Percentiles rank a stretch among this genome's conserved stretches.
phyloP scores from a whole-genome alignment of 2,888 invertebrate genomes.

The Drosophila testacea region DNA sequence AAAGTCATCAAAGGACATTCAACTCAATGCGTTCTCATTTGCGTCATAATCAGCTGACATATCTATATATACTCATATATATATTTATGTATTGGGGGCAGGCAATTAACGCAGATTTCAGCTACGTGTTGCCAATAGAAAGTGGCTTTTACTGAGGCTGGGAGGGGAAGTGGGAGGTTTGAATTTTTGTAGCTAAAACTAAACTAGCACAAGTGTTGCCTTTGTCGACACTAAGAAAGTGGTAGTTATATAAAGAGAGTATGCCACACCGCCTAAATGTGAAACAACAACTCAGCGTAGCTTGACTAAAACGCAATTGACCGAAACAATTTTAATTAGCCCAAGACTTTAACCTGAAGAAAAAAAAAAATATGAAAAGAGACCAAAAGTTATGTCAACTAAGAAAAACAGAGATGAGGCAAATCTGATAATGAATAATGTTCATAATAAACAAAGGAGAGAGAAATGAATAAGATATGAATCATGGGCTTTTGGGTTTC shows the following conservation, averaged over 20 bases:
- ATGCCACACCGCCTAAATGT: slow-evolving; percentile 21
- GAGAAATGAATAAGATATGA: slow-evolving; percentile 9
- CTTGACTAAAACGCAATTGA: slow-evolving; percentile 59
- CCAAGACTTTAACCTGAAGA: slow-evolving; percentile 36
- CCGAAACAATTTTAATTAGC: slow-evolving; percentile 61
- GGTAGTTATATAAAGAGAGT: slow-evolving; percentile 36
- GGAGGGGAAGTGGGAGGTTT: slow-evolving; percentile 2
- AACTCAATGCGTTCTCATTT: slow-evolving; percentile 43
- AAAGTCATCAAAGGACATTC: slow-evolving; percentile 62
- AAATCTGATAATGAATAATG: slow-evolving; percentile 36
- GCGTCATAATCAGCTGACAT: slow-evolving; percentile 31
- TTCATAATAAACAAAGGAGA: neutral
- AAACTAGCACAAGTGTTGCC: slow-evolving; percentile 55
- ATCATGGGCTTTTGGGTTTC: slow-evolving; percentile 10
- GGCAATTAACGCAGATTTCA: slow-evolving; percentile 26
- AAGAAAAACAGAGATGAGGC: slow-evolving; percentile 9
- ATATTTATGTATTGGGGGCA: slow-evolving; percentile 11
- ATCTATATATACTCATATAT: neutral
- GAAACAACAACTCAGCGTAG: slow-evolving; percentile 26
- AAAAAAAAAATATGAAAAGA: slow-evolving; percentile 10
- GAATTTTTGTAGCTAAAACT: slow-evolving; percentile 29
- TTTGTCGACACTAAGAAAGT: slow-evolving; percentile 44
- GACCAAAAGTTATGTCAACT: slow-evolving; percentile 45
- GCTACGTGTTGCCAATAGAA: slow-evolving; percentile 33
- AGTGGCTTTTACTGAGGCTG: slow-evolving; percentile 27